phyloP scores from a whole-genome alignment of 1,140 invertebrate species.

The Phortica variegata region DNA sequence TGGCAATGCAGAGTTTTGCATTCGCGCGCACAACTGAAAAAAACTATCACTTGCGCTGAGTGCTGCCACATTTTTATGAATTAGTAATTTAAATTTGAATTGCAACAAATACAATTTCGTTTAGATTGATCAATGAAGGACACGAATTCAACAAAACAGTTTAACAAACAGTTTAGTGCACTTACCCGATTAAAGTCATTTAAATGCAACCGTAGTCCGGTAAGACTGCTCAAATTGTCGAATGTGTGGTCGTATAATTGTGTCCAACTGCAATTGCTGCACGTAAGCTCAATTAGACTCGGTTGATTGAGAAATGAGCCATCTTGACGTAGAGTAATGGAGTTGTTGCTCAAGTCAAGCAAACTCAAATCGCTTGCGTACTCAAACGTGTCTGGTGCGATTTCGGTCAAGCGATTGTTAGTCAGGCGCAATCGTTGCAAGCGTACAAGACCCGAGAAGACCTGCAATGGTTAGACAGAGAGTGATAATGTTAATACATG shows the following conservation, averaged over 20 bases:
- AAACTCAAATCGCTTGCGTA: constrained; percentile 56
- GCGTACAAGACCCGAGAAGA: constrained; percentile 30
- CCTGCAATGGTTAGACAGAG: constrained; percentile 26
- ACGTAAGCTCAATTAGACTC: constrained; percentile 34
- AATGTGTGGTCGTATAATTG: constrained; percentile 51
- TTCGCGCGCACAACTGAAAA: no score
- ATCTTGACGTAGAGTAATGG: constrained; percentile 54
- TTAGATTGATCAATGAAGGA: no score
- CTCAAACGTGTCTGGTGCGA: constrained; percentile 59
- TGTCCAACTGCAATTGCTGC: constrained; percentile 48
- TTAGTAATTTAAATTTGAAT: no score
- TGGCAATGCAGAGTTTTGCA: no score
- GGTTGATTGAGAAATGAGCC: constrained; percentile 48
- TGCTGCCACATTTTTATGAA: no score
- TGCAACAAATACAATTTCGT: no score
- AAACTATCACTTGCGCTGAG: no score
- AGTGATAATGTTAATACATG: neutral
- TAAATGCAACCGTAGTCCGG: constrained; percentile 56
- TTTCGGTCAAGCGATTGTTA: constrained; percentile 59
- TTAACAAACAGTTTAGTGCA: no score
- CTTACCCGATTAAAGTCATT: constrained; percentile 54
- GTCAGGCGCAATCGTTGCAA: constrained; percentile 56
- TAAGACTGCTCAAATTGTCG: constrained; percentile 57
- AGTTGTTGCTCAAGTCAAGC: constrained; percentile 60
- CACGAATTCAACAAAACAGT: no score